phyloP scores from a whole-genome alignment of 2,797 vertebrate genomes.

The Pseudochirops corinnae region DNA sequence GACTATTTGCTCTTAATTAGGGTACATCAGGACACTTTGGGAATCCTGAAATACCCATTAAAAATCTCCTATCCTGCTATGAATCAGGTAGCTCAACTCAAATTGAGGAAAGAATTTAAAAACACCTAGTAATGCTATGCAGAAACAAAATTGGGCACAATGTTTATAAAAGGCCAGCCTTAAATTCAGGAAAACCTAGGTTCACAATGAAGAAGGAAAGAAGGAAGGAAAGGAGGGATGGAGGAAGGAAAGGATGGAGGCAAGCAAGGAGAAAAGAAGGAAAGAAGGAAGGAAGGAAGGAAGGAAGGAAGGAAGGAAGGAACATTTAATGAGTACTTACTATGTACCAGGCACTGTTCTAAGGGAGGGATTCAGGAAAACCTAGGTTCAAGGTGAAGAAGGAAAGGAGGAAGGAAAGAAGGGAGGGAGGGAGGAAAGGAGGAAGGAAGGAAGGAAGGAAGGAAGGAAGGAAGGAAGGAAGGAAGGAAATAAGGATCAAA shows the following conservation, averaged over 20 bases:
- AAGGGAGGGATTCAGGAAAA: neutral
- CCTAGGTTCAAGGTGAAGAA: no score
- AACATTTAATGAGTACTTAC: neutral
- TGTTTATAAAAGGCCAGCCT: neutral
- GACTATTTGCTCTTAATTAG: neutral
- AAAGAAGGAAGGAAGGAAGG: neutral
- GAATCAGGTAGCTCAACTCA: neutral
- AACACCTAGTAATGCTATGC: neutral
- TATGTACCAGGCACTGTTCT: no score
- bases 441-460: no score
- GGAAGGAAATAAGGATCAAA: neutral
- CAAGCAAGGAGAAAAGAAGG: neutral
- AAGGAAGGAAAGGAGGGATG: neutral
- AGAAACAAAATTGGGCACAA: neutral
- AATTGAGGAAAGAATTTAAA: neutral
- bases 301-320: neutral
- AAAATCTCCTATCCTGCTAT: neutral
- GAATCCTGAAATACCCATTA: neutral
- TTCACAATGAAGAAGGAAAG: neutral
- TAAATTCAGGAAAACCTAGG: neutral
- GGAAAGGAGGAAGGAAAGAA: no score
- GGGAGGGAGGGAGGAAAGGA: no score
- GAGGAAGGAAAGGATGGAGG: neutral
- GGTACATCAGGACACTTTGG: neutral
- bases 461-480: no score